Base-by-base conservation (phyloP, 2,113 vertebrate genomes). In the Pelecanoides urinatrix region DNA sequence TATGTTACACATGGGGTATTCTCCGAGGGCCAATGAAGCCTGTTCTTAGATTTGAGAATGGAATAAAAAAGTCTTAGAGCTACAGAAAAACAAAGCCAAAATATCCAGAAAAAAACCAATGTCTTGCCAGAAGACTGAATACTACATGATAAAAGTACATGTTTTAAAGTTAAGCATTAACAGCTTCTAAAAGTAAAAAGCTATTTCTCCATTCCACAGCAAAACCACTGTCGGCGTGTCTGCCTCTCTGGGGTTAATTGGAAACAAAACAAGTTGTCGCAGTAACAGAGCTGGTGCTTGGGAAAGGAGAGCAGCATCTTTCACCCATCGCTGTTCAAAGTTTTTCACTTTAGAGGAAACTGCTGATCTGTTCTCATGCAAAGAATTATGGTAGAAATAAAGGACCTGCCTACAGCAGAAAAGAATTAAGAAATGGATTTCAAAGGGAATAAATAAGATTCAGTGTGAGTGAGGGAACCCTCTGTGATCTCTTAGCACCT, bases 381-480 rank as follows among this genome's bases (percentile, higher is more conserved):
- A 93, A 94, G 75, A 96, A 89, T 90, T 92, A 65, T 71, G 44
- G 61, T 82, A n/a, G 72, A 94, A 96, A 92, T 93, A 97, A 96
- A 97, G 73, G 68, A 55, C 90, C 86, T 85, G 96, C 95, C 95
- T 91, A 61, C 52, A 90, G 93, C 87, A 96, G 75, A 87, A 94
- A 75, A 86, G 19, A 96, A 94, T 94, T 90, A 94, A 89, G 66
- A 93, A 92, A 92, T 55, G 40, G 47, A 87, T 96, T 97, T 97
- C 89, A 96, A 97, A 97, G 73, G 42, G 92, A 96, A 95, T 96
- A 95, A 95, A 91, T 79, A 96, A 91, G 30, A 81, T 85, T 82
- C 86, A 71, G 52, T 59, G 73, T 16, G 42, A 83, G 18, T 83
- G 75, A 74, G 59, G n/a, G 40, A 92, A 88, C 49, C 29, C 42